Conservation (phyloP, 2,113 vertebrate genomes). For the Burhinus oedicnemus region DNA sequence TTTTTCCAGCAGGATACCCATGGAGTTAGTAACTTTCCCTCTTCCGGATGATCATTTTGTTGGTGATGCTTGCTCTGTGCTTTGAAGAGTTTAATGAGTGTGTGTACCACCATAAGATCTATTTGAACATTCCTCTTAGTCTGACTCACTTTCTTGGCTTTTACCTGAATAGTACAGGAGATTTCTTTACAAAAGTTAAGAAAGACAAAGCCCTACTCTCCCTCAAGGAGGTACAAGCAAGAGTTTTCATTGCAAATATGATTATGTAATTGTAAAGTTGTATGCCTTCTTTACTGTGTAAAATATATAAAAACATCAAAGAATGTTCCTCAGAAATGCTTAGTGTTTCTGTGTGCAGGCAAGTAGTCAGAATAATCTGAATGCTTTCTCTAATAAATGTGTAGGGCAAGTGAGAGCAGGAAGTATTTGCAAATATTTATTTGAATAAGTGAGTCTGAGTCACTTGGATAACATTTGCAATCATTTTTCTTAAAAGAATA, state of each 20-base stretch:
- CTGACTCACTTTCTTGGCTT: not conserved
- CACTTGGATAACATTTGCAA: not conserved
- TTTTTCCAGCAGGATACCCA: not conserved
- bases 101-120: not conserved
- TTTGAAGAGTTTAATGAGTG: not conserved
- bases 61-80: not conserved
- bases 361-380: not conserved
- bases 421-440: slow-evolving; percentile 5
- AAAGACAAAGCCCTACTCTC: not conserved
- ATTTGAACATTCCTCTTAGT: not conserved
- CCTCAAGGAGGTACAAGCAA: not conserved
- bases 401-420: not conserved
- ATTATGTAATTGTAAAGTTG: not conserved
- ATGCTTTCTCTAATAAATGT: not conserved
- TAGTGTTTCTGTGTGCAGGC: not conserved
- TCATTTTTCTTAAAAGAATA: not conserved
- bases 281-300: not conserved
- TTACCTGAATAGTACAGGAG: not conserved
- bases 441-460: slow-evolving; percentile 12
- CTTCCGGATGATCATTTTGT: not conserved
- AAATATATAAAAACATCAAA: not conserved
- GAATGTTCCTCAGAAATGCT: not conserved
- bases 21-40: not conserved
- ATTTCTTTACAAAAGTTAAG: not conserved
- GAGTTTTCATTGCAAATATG: not conserved